These are phyloP conservation scores for Acipenser ruthenus DNA, from an alignment of 2,797 vertebrate species.

Conservation along the genomic window DNA sequence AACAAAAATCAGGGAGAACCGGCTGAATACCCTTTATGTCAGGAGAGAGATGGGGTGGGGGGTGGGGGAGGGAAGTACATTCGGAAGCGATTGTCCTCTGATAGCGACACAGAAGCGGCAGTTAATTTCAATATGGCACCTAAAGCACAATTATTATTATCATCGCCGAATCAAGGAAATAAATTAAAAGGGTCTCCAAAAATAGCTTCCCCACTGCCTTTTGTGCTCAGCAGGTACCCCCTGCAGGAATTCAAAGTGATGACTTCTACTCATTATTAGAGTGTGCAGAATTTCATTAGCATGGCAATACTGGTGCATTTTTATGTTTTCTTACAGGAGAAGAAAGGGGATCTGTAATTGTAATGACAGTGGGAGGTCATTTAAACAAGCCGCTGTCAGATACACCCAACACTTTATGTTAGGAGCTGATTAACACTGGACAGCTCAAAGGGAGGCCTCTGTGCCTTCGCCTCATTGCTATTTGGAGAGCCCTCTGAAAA, in stretches of 20 bases:
- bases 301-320: slow-evolving; percentile 34
- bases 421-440: slow-evolving; percentile 7
- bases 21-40: slow-evolving; percentile 13
- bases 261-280: slow-evolving; percentile 61
- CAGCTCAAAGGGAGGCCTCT: slow-evolving; percentile 1
- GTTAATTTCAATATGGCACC: slow-evolving; percentile 77
- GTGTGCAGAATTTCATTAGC: slow-evolving; percentile 57
- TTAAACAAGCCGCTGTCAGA: slow-evolving; percentile 62
- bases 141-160: slow-evolving; percentile 75
- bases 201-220: slow-evolving; percentile 64
- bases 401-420: slow-evolving; percentile 33
- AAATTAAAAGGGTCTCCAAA: slow-evolving; percentile 72
- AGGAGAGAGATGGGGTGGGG: slow-evolving; percentile 44
- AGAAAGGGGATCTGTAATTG: slow-evolving; percentile 55
- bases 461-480: too few relatives aligned
- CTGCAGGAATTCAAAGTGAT: slow-evolving; percentile 42
- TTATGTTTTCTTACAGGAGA: slow-evolving; percentile 25
- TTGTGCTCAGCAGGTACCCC: slow-evolving; percentile 66
- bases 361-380: slow-evolving; percentile 66
- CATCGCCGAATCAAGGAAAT: slow-evolving; percentile 73
- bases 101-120: slow-evolving; percentile 65
- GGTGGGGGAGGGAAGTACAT: slow-evolving; percentile 31
- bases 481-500: too few relatives aligned
- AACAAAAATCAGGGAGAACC: slow-evolving; percentile 33
- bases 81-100: slow-evolving; percentile 51